These are phyloP conservation scores for Plecotus auritus DNA, from an alignment of 2,113 vertebrate species.

Conservation along the genomic window DNA sequence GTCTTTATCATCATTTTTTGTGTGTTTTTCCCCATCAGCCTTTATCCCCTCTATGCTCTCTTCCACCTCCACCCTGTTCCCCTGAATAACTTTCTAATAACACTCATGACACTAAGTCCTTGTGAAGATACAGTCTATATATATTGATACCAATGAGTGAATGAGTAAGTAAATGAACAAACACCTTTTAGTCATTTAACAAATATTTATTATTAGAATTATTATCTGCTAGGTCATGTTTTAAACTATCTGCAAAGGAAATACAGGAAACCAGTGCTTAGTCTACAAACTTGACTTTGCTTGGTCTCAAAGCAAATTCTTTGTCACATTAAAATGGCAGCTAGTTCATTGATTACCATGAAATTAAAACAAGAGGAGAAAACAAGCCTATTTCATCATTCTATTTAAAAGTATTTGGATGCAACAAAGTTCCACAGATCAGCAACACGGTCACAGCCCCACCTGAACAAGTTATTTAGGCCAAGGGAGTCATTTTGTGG, in stretches of 20 bases:
- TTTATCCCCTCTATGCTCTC: no score
- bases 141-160: background rate
- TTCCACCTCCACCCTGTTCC: no score
- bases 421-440: background rate
- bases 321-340: background rate
- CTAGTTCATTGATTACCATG: background rate
- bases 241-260: background rate
- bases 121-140: background rate
- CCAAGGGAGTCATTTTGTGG: rapidly evolving
- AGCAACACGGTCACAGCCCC: background rate
- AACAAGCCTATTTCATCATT: background rate
- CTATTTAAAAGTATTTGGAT: background rate
- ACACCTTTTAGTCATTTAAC: background rate
- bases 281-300: background rate
- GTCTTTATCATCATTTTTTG: no score
- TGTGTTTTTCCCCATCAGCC: no score
- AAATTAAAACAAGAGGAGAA: background rate
- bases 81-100: background rate
- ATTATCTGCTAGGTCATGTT: background rate
- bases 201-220: background rate
- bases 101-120: background rate
- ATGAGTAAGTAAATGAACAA: background rate
- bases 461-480: rapidly evolving
- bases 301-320: background rate
- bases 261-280: background rate